Evolutionary conservation across 1,140 invertebrate species (phyloP).

Genomic region (Charaxes varanes): DNA sequence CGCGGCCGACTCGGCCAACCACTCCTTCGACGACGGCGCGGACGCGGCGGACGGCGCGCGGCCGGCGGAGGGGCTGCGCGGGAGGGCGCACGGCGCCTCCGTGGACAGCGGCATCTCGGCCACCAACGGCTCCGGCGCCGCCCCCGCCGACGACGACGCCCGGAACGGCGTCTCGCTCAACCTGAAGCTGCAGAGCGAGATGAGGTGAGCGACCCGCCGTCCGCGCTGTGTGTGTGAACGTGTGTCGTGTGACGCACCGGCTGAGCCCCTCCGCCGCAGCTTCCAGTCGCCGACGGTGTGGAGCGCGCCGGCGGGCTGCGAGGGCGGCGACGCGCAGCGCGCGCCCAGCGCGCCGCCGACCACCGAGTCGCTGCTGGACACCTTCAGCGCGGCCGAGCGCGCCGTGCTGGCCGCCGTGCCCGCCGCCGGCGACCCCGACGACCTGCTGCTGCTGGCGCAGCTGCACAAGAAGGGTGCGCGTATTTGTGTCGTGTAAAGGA

Average conservation of each 20-base stretch:
- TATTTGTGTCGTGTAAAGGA: too few relatives aligned
- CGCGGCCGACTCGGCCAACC: conserved; percentile 53
- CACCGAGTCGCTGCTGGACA: conserved; percentile 68
- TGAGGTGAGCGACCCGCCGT: conserved; percentile 44
- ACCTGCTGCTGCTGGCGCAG: conserved; percentile 84
- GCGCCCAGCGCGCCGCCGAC: conserved; percentile 37
- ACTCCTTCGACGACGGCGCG: conserved; percentile 59
- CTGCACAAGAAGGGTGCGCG: conserved; percentile 77
- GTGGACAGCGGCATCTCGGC: conserved; percentile 63
- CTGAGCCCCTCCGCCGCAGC: conserved; percentile 24
- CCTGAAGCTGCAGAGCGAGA: conserved; percentile 62
- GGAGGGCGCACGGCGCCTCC: conserved; percentile 51
- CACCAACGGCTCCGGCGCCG: conserved; percentile 30
- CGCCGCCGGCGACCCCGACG: conserved; percentile 82
- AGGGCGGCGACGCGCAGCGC: conserved; percentile 41
- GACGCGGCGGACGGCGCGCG: conserved; percentile 53
- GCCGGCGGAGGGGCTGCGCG: conserved; percentile 26
- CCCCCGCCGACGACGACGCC: too few relatives aligned
- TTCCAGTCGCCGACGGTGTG: conserved; percentile 69
- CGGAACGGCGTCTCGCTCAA: conserved; percentile 58
- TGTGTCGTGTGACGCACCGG: not conserved
- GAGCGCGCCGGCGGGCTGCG: conserved; percentile 41
- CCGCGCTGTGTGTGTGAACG: not conserved
- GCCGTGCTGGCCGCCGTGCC: conserved; percentile 79
- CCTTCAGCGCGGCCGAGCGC: conserved; percentile 79